Evolutionary conservation across 2,888 invertebrate species (phyloP), one percentile per base, ranked within the genome.

Genomic region (Melieria omissa): DNA sequence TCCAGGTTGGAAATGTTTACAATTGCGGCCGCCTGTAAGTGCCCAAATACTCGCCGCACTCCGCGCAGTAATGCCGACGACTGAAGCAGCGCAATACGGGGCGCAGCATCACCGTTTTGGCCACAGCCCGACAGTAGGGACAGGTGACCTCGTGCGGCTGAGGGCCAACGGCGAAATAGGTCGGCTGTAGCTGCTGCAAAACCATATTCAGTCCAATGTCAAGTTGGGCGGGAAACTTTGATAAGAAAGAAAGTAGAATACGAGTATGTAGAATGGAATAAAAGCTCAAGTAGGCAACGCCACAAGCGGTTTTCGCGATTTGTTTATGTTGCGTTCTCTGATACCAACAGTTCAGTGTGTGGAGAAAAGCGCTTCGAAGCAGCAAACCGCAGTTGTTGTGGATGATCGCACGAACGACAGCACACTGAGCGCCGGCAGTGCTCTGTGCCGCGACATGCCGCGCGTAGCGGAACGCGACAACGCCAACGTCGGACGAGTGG

Each of bases 21-120:
- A 85, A 46, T 71, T 85, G 84, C 8, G 86, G 86, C 42, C 86
- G 78, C n/a, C 82, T 79, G 71, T 81, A 86, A 45, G 84, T 81
- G 57, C 86, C 86, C 74, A 86, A 76, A 75, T 86, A 86, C 74
- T 85, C 85, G 52, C 85, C 85, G 63, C 86, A 86, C 47, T 80
- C 79, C 14, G 84, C 81, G 58, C 86, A 86, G 71, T 83, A 84
- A 65, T 86, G 85, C 46, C 77, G 79, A 3, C 84, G 81, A 41
- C 78, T 78, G 73, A 82, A 81, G 64, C 80, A 84, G 12, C 76
- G 79, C 29, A 83, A 73, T 71, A 82, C 80, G 65, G 79, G 80
- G 66, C 82, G 79, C 61, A 78, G 80, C 67, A 82, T 73, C 6
- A 78, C 78, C 1, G 85, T 84, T 76, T 80, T 85, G 44, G 80